Evolutionary conservation across 1,140 invertebrate species (phyloP).

Genomic region (Drosophila jambulina): DNA sequence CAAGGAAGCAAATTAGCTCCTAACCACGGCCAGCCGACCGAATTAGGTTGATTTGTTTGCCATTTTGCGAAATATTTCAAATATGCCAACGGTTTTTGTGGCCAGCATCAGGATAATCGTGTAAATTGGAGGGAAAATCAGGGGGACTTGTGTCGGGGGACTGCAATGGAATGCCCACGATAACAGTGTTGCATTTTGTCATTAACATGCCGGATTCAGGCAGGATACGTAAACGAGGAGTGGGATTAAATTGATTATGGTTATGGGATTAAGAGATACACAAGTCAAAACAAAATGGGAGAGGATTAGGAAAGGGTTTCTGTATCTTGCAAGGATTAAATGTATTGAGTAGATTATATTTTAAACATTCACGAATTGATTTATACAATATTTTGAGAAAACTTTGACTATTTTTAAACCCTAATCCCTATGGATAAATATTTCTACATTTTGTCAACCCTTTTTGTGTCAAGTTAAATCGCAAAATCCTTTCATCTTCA

Average conservation of each 20-base stretch:
- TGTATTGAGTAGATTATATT: too few relatives aligned
- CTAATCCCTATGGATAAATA: too few relatives aligned
- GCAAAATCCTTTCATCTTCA: constrained; percentile 2
- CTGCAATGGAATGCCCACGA: constrained; percentile 33
- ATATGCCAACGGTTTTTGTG: constrained; percentile 29
- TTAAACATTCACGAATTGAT: too few relatives aligned
- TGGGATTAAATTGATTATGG: constrained; percentile 24
- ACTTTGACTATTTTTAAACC: too few relatives aligned
- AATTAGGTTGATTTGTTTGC: constrained; percentile 72
- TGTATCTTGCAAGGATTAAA: too few relatives aligned
- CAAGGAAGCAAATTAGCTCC: constrained; percentile 54
- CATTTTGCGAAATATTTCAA: constrained; percentile 51
- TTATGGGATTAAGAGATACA: constrained; percentile 12
- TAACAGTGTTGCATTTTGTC: constrained; percentile 22
- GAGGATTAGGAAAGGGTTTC: too few relatives aligned
- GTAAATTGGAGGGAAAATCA: not conserved
- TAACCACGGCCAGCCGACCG: constrained; percentile 35
- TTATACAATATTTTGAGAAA: not conserved
- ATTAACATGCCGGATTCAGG: constrained; percentile 37
- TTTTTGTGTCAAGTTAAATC: constrained; percentile 1
- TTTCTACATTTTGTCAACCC: not conserved
- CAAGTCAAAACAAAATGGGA: not conserved
- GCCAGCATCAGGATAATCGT: not conserved
- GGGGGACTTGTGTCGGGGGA: constrained; percentile 1
- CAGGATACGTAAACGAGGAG: constrained; percentile 8